phyloP scores from a whole-genome alignment of 2,888 invertebrate genomes.

The Monoplex corrugatus region DNA sequence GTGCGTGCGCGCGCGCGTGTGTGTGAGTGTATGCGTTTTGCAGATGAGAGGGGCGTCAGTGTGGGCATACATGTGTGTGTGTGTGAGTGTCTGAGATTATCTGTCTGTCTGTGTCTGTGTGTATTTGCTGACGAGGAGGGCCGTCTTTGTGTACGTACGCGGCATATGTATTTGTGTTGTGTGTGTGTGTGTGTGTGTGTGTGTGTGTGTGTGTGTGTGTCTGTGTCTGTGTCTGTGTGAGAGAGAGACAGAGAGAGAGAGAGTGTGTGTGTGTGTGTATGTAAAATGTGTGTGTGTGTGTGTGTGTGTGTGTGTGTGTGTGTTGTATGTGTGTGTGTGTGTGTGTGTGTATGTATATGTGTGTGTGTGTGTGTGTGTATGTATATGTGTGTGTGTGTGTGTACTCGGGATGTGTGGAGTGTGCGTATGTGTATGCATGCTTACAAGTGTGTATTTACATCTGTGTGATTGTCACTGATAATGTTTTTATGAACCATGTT shows the following conservation, averaged over 20 bases:
- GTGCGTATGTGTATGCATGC: not conserved
- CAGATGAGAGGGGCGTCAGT: not conserved
- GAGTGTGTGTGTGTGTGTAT: not conserved
- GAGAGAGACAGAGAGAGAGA: too few species aligned
- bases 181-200: conserved; percentile 14
- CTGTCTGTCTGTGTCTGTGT: not conserved
- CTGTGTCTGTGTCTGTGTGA: not conserved
- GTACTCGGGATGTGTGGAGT: not conserved
- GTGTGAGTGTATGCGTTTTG: not conserved
- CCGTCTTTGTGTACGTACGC: not conserved
- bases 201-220: not conserved
- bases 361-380: not conserved
- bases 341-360: not conserved
- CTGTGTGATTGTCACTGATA: not conserved
- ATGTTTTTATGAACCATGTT: too few species aligned
- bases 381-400: not conserved
- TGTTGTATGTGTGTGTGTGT: conserved; percentile 27
- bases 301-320: not conserved
- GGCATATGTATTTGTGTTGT: not conserved
- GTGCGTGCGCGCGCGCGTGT: not conserved
- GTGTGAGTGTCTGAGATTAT: not conserved
- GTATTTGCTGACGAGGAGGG: not conserved
- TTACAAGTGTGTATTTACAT: not conserved
- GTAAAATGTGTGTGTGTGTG: not conserved
- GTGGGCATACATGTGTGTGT: not conserved